Base-by-base conservation (phyloP, 2,797 vertebrate genomes). In the Arrhamphus sclerolepis region DNA sequence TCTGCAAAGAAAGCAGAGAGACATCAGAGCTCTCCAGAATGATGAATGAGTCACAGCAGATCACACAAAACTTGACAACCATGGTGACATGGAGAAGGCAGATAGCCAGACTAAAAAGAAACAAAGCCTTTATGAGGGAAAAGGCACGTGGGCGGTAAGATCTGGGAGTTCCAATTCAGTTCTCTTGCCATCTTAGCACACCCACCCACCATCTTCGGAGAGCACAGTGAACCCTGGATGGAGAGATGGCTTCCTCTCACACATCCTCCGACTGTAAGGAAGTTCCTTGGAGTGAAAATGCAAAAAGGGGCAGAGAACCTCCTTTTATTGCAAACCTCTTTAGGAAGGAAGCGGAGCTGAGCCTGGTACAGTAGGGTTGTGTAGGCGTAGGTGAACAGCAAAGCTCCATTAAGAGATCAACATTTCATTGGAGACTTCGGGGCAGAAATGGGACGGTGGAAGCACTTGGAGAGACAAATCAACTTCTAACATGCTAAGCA, bases 161-260 rank as follows among this genome's bases (percentile, higher is more conserved):
- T 89, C 84, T 85, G 84, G 87, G 88, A 88, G 85, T 85, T 89
- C 82, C 89, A 88, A 90, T 88, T 89, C 82, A 85, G 86, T 85
- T 87, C 81, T 83, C 78, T 38, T 84, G 81, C 86, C 85, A 86
- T 87, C 81, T 81, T 63, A 78, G 76, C 77, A 84, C 83, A 81
- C 78, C 87, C 84, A 87, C 89, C 85, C 81, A 87, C 83, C 77
- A 72, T 80, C 71, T 81, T 77, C 74, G 53, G 58, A 67, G 40
- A 77, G 77, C 75, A 75, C 72, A 63, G 61, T 72, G 69, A 84
- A 83, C 78, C 80, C 46, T 67, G 80, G 80, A 81, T 75, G 69
- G 60, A 72, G 47, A 70, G 72, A 81, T 51, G 85, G 70, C 75
- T 82, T 84, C 67, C 76, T 82, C 80, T 80, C 75, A 70, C 79